A percentile compares a stretch with the other conserved stretches of the same genome.
Conservation (phyloP, 2,113 vertebrate species). For the Narcine bancroftii region DNA sequence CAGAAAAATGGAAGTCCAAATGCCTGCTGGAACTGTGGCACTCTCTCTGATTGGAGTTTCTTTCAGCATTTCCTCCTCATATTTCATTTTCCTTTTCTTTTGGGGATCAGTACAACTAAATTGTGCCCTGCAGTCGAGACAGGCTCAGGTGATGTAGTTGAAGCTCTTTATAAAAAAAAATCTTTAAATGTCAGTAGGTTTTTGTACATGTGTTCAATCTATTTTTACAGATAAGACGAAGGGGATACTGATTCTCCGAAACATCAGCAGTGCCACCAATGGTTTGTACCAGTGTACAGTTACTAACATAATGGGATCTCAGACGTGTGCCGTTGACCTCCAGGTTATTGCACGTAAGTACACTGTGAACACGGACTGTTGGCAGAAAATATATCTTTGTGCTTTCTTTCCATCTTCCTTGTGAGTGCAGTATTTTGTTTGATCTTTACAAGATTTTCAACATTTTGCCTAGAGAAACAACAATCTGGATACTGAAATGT, state of each 20-base stretch:
- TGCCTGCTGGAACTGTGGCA: neutral
- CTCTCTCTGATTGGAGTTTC: neutral
- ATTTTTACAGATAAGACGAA: conserved; percentile 81
- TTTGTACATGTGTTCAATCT: neutral
- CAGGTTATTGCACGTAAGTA: conserved; percentile 90
- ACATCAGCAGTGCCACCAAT: conserved; percentile 83
- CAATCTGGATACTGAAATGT: neutral
- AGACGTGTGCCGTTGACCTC: conserved; percentile 86
- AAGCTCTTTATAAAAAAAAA: neutral
- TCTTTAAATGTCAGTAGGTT: neutral
- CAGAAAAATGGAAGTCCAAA: neutral
- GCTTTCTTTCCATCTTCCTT: neutral
- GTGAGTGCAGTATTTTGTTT: neutral
- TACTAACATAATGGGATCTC: conserved; percentile 87
- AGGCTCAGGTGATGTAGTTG: neutral
- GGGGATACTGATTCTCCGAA: conserved; percentile 84
- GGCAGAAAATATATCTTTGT: conserved; percentile 8
- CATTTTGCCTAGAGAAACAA: neutral
- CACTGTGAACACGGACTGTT: neutral
- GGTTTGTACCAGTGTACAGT: conserved; percentile 92
- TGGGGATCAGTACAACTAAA: neutral
- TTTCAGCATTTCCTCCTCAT: neutral
- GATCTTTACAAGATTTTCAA: neutral
- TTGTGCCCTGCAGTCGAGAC: neutral
- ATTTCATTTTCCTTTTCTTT: neutral